A percentile compares a stretch with the other conserved stretches of the same genome.
phyloP scores from a whole-genome alignment of 2,888 invertebrate genomes.

The Pristionchus fissidentatus region DNA sequence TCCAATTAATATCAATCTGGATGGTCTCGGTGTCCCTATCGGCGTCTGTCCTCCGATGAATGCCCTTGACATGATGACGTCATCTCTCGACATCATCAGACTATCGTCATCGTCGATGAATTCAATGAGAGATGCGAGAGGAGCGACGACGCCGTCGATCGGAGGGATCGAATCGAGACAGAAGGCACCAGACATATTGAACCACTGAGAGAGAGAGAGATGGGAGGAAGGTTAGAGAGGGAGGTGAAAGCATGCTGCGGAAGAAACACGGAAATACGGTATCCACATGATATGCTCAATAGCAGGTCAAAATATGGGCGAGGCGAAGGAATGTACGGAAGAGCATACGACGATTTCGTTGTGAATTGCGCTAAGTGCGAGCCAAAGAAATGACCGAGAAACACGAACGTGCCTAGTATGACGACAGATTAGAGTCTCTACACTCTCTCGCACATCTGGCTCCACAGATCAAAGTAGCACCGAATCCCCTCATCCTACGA shows the following conservation, averaged over 20 bases:
- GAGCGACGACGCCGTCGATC: slow-evolving; percentile 30
- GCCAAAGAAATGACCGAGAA: too few relatives aligned
- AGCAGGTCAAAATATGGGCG: too few relatives aligned
- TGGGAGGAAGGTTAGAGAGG: neutral
- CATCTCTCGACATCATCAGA: neutral
- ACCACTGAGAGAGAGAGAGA: neutral
- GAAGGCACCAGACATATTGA: slow-evolving; percentile 38
- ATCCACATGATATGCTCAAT: too few relatives aligned
- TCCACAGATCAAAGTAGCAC: too few relatives aligned
- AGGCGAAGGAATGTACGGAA: too few relatives aligned
- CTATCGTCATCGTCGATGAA: slow-evolving; percentile 41
- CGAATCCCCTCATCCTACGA: too few relatives aligned
- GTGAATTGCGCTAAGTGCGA: too few relatives aligned
- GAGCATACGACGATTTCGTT: too few relatives aligned
- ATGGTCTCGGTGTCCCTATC: slow-evolving; percentile 25
- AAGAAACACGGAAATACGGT: neutral
- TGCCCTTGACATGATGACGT: neutral
- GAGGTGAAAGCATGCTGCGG: neutral
- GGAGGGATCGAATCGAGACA: slow-evolving; percentile 37
- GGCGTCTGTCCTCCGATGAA: slow-evolving; percentile 33
- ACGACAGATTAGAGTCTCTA: too few relatives aligned
- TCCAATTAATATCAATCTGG: slow-evolving; percentile 37
- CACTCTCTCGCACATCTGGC: too few relatives aligned
- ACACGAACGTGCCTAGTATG: too few relatives aligned
- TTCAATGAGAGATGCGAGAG: slow-evolving; percentile 41